phyloP scores from a whole-genome alignment of 2,113 vertebrate genomes.

The Microtus ochrogaster region DNA sequence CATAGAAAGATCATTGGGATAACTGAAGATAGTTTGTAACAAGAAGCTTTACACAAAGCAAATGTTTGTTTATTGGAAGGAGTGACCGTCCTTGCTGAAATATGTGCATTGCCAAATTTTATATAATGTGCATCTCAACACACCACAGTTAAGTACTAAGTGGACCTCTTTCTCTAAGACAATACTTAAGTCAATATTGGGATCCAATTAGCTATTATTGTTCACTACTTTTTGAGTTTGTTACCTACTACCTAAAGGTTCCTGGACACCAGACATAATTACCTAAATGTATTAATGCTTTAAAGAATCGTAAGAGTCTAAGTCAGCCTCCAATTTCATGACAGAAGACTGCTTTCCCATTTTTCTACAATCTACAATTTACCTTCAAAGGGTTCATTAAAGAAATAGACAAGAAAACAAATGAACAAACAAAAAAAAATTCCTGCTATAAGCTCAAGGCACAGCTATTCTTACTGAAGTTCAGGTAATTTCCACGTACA shows the following conservation, averaged over 20 bases:
- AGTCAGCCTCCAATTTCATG: neutral
- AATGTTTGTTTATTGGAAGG: neutral
- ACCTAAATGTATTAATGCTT: neutral
- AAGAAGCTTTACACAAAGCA: neutral
- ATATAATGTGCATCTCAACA: neutral
- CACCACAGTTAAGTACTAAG: accelerated
- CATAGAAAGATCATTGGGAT: neutral
- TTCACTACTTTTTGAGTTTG: neutral
- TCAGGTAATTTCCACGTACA: neutral
- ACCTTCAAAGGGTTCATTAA: neutral
- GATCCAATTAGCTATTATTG: no score
- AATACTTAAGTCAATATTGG: no score
- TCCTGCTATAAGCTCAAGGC: neutral
- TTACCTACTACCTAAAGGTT: neutral
- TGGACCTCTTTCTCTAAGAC: no score
- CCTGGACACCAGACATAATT: neutral
- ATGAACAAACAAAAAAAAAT: neutral
- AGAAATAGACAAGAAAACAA: neutral
- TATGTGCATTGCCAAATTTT: neutral
- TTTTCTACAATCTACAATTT: neutral
- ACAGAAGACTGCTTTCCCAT: neutral
- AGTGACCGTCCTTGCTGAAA: neutral
- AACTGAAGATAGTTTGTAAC: neutral
- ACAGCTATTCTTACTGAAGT: neutral
- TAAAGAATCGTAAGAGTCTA: neutral